A percentile compares a stretch with the other conserved stretches of the same genome.
Evolutionary conservation across 2,797 vertebrate genomes (phyloP).

Genomic region (Acrossocheilus fasciatus): DNA sequence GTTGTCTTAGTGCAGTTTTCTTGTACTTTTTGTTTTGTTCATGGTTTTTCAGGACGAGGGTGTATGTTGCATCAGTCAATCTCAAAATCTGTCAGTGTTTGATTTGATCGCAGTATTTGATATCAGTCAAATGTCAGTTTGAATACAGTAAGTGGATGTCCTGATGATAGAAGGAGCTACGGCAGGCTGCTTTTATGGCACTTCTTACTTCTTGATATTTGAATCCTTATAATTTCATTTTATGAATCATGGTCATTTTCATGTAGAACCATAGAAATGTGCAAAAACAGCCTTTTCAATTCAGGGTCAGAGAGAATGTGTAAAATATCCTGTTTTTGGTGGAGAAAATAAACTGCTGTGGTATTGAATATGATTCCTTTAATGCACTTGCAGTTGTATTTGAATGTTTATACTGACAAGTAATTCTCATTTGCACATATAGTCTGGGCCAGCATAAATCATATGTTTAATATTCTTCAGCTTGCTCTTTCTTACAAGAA

Average conservation of each 20-base stretch:
- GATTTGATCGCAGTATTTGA: neutral
- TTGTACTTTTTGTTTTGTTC: constrained; percentile 1
- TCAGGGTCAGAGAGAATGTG: neutral
- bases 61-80: neutral
- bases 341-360: neutral
- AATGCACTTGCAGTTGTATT: neutral
- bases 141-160: neutral
- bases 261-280: neutral
- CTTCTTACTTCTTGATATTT: neutral
- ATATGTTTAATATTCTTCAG: constrained; percentile 2
- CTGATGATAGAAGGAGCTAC: neutral
- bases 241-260: neutral
- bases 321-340: neutral
- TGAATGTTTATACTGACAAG: neutral
- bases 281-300: neutral
- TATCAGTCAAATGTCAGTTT: neutral
- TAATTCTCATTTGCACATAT: neutral
- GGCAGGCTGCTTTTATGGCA: neutral
- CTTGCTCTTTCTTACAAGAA: constrained; percentile 2
- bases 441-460: neutral
- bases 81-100: neutral
- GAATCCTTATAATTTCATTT: neutral
- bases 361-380: neutral
- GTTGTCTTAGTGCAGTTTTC: neutral
- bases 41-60: neutral